These are phyloP conservation scores for Columbina picui DNA, from an alignment of 2,113 vertebrate genomes.

Conservation along the genomic window DNA sequence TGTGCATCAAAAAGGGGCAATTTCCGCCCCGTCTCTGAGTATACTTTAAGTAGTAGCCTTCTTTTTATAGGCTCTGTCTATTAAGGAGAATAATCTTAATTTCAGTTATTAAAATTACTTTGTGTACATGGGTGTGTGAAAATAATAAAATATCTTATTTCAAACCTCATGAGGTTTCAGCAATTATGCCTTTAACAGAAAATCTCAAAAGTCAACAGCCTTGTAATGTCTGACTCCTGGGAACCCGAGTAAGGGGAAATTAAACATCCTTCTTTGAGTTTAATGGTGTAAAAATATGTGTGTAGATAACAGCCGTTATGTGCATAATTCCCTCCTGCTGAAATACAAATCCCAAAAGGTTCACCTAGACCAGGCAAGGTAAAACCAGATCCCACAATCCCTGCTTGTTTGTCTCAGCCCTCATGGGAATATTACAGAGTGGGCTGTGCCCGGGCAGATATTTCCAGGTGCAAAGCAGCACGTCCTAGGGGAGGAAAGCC, in stretches of 20 bases:
- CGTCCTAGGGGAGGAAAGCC: conserved; percentile 30
- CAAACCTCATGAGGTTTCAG: conserved; percentile 37
- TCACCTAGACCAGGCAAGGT: background rate
- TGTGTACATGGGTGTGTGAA: conserved; percentile 47
- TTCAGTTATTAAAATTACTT: conserved; percentile 29
- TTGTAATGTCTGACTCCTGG: background rate
- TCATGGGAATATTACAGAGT: background rate
- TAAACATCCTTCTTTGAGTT: background rate
- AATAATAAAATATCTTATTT: conserved; percentile 44
- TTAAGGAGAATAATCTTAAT: conserved; percentile 1
- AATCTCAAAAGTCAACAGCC: conserved; percentile 7
- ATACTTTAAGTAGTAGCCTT: background rate
- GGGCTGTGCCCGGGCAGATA: background rate
- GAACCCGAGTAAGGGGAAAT: conserved; percentile 9
- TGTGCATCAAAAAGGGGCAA: background rate
- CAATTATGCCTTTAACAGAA: conserved; percentile 38
- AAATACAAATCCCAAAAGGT: background rate
- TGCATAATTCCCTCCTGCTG: background rate
- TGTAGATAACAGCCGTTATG: background rate
- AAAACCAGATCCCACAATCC: background rate
- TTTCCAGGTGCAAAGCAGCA: conserved; percentile 43
- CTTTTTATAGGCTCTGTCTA: background rate
- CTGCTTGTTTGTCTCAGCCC: background rate
- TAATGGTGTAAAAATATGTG: background rate
- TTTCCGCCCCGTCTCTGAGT: background rate